Percentiles rank a stretch among this genome's conserved stretches.
These are phyloP conservation scores for Argyresthia albistria DNA, from an alignment of 2,888 invertebrate genomes.

Conservation along the genomic window DNA sequence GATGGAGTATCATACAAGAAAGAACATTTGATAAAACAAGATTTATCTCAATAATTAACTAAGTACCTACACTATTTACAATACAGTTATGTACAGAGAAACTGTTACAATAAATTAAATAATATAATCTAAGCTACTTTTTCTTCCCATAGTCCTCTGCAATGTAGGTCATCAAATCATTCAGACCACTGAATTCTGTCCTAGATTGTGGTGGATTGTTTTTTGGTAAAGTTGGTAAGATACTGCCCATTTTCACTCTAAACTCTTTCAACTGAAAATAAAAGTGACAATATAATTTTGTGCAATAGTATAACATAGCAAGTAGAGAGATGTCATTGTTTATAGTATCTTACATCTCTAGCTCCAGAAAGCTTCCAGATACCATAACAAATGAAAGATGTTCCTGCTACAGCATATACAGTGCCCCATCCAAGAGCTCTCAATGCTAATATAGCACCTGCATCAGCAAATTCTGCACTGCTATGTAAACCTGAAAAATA, in stretches of 20 bases:
- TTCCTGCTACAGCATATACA: conserved; percentile 88
- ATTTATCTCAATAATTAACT: conserved; percentile 59
- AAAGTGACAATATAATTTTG: conserved; percentile 10
- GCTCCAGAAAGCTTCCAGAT: conserved; percentile 94
- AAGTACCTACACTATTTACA: neutral
- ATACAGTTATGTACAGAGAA: neutral
- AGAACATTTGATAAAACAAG: conserved; percentile 91
- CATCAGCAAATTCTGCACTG: conserved; percentile 77
- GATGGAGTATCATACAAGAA: conserved; percentile 76
- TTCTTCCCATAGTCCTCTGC: conserved; percentile 68
- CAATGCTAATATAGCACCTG: conserved; percentile 84
- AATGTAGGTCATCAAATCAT: conserved; percentile 87
- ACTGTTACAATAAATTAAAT: neutral
- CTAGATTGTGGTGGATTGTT: conserved; percentile 85
- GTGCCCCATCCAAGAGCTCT: conserved; percentile 92
- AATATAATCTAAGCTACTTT: conserved; percentile 18
- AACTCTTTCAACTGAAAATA: conserved; percentile 84
- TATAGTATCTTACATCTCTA: conserved; percentile 75
- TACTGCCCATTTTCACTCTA: conserved; percentile 82
- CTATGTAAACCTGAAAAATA: conserved; percentile 65
- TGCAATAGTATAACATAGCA: neutral
- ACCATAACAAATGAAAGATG: conserved; percentile 83
- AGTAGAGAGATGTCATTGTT: neutral
- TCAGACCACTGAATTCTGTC: conserved; percentile 89
- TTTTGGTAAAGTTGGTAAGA: conserved; percentile 83